phyloP scores from a whole-genome alignment of 2,888 invertebrate genomes.

The Protonemura montana region DNA sequence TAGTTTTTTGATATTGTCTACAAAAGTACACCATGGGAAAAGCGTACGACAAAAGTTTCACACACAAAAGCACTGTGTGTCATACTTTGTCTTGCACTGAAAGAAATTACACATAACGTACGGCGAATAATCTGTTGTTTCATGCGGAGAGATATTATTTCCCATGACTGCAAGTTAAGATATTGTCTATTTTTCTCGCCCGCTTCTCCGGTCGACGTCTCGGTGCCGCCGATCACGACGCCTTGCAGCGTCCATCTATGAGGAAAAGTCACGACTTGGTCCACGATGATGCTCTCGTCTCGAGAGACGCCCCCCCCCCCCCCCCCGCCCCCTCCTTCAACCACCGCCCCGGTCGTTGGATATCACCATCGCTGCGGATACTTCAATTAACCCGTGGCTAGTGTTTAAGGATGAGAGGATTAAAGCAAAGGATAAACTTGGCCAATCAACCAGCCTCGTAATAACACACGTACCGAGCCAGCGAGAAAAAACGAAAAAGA shows the following conservation, averaged over 20 bases:
- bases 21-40: no score
- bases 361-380: conserved; percentile 41
- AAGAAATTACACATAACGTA: no score
- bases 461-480: not conserved
- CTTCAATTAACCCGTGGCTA: conserved; percentile 47
- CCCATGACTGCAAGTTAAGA: not conserved
- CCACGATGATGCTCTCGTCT: not conserved
- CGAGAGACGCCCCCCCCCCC: not conserved
- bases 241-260: not conserved
- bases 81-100: no score
- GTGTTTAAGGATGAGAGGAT: conserved; percentile 2
- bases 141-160: not conserved
- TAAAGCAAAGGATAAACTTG: not conserved
- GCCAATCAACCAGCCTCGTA: not conserved
- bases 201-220: not conserved
- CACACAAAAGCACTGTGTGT: no score
- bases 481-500: not conserved
- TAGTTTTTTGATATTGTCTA: no score
- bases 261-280: not conserved
- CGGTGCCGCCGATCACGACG: not conserved
- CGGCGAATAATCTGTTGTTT: not conserved
- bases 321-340: conserved; percentile 7
- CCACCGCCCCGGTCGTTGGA: no score
- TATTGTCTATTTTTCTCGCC: not conserved
- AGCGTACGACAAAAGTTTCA: no score